Conservation (phyloP, 2,888 invertebrate genomes). For the Drosophila ezoana region DNA sequence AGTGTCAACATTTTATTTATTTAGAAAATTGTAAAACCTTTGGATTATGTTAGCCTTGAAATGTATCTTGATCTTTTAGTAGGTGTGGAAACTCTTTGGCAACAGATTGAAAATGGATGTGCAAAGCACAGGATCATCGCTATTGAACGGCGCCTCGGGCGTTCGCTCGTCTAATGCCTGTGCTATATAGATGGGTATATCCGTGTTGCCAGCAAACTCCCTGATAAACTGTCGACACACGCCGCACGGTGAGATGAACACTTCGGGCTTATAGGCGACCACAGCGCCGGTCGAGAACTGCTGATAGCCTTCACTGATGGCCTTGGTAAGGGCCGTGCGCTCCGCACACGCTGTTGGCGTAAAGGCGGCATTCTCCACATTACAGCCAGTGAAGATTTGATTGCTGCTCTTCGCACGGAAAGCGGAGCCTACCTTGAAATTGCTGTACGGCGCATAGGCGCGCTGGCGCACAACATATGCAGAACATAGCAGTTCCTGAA, state of each 20-base stretch:
- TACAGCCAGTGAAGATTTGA: constrained; percentile 91
- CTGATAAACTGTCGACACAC: constrained; percentile 93
- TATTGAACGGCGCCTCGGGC: constrained; percentile 38
- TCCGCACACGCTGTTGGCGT: constrained; percentile 95
- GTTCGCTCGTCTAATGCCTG: constrained; percentile 85
- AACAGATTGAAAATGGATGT: constrained; percentile 83
- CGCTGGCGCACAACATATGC: constrained; percentile 88
- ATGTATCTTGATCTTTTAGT: constrained; percentile 10
- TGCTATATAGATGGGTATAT: constrained; percentile 90
- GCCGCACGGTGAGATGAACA: constrained; percentile 93
- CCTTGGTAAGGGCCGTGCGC: constrained; percentile 92
- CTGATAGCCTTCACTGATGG: constrained; percentile 92
- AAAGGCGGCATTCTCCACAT: constrained; percentile 94
- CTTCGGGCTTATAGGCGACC: constrained; percentile 88
- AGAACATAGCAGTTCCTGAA: constrained; percentile 86
- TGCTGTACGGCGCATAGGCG: constrained; percentile 94
- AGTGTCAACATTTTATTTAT: constrained; percentile 15
- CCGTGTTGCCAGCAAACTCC: constrained; percentile 88
- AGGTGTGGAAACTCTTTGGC: constrained; percentile 77
- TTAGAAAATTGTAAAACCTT: neutral
- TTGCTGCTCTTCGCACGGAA: constrained; percentile 88
- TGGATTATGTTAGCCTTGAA: constrained; percentile 26
- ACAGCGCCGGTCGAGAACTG: constrained; percentile 90
- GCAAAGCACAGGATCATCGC: constrained; percentile 70
- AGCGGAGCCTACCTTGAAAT: constrained; percentile 95